These are phyloP conservation scores for Microcebus tavaratra DNA, from an alignment of 2,113 vertebrate species.

Conservation along the genomic window DNA sequence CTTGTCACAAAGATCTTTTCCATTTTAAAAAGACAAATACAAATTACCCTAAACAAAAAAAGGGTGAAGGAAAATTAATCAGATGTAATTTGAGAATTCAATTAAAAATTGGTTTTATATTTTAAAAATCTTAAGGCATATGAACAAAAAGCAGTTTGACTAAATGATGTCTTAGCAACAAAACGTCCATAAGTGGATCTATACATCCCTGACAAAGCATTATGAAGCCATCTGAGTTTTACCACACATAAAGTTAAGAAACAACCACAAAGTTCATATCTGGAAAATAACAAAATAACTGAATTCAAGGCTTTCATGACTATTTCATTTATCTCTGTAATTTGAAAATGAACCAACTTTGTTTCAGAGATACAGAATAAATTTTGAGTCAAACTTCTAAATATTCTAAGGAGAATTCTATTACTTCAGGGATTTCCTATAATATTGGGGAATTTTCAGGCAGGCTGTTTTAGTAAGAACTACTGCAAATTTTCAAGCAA, in stretches of 20 bases:
- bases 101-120: conserved; percentile 5
- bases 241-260: not conserved
- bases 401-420: not conserved
- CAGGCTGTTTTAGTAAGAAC: not conserved
- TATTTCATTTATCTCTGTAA: not conserved
- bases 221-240: not conserved
- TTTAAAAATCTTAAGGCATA: not conserved
- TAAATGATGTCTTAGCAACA: not conserved
- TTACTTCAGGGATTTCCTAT: not conserved
- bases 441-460: not conserved
- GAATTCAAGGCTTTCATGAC: conserved; percentile 15
- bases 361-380: not conserved
- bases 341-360: not conserved
- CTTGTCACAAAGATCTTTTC: not conserved
- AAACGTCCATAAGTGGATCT: not conserved
- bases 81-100: not conserved
- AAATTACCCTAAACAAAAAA: conserved; percentile 16
- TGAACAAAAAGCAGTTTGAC: not conserved
- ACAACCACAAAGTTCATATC: not conserved
- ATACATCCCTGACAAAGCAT: not conserved
- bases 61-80: conserved; percentile 6
- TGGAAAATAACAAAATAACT: conserved; percentile 6
- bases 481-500: not conserved
- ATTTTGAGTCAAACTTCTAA: conserved; percentile 43
- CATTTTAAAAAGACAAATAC: not conserved